These are phyloP conservation scores for Acrocephalus kingi DNA, from an alignment of 2,113 vertebrate genomes.

Conservation along the genomic window DNA sequence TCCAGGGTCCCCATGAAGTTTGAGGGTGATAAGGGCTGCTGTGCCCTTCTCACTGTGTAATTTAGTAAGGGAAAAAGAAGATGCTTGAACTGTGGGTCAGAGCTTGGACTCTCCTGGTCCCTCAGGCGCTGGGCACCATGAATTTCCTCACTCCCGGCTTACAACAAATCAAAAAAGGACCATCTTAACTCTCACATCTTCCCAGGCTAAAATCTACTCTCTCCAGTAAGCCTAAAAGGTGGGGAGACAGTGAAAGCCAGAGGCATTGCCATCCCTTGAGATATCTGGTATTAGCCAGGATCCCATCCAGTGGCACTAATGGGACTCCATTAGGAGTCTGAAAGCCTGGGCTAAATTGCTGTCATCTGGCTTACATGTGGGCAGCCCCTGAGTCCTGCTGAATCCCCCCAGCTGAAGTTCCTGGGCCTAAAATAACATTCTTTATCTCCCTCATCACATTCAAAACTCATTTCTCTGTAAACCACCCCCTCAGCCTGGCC, in stretches of 20 bases:
- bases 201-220: background rate
- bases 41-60: background rate
- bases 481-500: background rate
- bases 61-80: background rate
- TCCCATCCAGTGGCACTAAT: background rate
- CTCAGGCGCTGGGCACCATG: background rate
- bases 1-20: background rate
- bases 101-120: background rate
- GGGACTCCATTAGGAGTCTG: background rate
- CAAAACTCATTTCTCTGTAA: background rate
- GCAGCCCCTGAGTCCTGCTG: background rate
- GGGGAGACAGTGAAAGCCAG: background rate
- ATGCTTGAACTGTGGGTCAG: background rate
- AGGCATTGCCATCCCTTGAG: background rate
- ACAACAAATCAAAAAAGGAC: background rate
- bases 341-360: background rate
- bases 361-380: conserved; percentile 31
- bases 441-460: conserved; percentile 1
- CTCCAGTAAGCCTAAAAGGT: background rate
- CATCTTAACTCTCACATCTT: background rate
- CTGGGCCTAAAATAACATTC: conserved; percentile 39
- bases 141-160: background rate
- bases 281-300: background rate
- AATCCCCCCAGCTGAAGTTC: background rate
- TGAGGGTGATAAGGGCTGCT: background rate